These are phyloP conservation scores for Nothocercus julius DNA, from an alignment of 2,113 vertebrate species.

Conservation along the genomic window DNA sequence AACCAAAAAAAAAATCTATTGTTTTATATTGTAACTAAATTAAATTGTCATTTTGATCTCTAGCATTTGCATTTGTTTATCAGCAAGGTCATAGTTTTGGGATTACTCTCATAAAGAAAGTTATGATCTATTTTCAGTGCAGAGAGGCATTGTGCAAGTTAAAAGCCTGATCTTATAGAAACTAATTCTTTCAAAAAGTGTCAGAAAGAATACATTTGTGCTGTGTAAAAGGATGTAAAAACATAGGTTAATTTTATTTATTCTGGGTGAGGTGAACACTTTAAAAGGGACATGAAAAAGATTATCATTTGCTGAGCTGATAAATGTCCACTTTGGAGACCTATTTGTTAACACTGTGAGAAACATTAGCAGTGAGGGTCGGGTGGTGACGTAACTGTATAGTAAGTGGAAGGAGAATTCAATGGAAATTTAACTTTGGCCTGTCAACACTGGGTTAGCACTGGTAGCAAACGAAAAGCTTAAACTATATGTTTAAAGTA, in stretches of 20 bases:
- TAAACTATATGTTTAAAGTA: conserved; percentile 1
- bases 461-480: background rate
- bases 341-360: background rate
- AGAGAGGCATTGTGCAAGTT: conserved; percentile 30
- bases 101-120: conserved; percentile 47
- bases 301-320: conserved; percentile 6
- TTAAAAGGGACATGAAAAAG: conserved; percentile 61
- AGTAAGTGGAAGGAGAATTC: background rate
- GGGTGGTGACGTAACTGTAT: background rate
- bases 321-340: conserved; percentile 31
- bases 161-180: conserved; percentile 56
- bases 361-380: background rate
- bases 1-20: background rate
- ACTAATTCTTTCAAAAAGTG: conserved; percentile 47
- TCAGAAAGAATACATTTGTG: conserved; percentile 29
- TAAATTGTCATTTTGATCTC: conserved; percentile 17
- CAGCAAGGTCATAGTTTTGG: background rate
- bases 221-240: conserved; percentile 53
- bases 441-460: background rate
- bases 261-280: conserved; percentile 31
- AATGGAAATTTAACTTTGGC: conserved; percentile 5
- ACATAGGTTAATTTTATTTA: conserved; percentile 48
- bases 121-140: conserved; percentile 49
- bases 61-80: background rate
- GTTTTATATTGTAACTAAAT: background rate